Conservation (phyloP, 2,113 vertebrate species). For the Campylomormyrus tamandua region DNA sequence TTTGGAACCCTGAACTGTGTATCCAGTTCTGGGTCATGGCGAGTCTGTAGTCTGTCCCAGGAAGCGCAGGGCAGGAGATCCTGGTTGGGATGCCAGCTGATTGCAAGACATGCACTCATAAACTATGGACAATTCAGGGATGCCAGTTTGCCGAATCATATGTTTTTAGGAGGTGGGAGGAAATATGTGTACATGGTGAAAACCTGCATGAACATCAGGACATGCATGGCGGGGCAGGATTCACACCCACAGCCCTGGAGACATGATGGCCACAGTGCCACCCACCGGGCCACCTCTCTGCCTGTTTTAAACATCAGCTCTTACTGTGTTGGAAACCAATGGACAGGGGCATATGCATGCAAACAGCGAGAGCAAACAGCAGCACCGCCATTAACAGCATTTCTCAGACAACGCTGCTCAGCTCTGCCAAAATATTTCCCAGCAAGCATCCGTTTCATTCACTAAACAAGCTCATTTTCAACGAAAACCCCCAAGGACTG, state of each 20-base stretch:
- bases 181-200: not conserved
- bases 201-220: not conserved
- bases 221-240: not conserved
- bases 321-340: not conserved
- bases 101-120: not conserved
- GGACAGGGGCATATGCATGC: not conserved
- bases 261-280: not conserved
- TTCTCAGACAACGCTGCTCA: not conserved
- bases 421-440: not conserved
- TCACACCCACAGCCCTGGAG: not conserved
- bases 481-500: not conserved
- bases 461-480: not conserved
- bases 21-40: not conserved
- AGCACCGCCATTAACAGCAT: not conserved
- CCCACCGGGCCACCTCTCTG: not conserved
- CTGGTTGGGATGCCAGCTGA: not conserved
- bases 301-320: not conserved
- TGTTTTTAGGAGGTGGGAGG: not conserved
- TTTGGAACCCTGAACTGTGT: no score
- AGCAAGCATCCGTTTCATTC: not conserved
- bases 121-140: not conserved
- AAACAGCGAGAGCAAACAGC: not conserved
- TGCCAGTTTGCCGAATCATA: not conserved
- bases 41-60: not conserved
- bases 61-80: not conserved